Evolutionary conservation across 1,140 invertebrate genomes (phyloP).

Genomic region (Melitaea cinxia): DNA sequence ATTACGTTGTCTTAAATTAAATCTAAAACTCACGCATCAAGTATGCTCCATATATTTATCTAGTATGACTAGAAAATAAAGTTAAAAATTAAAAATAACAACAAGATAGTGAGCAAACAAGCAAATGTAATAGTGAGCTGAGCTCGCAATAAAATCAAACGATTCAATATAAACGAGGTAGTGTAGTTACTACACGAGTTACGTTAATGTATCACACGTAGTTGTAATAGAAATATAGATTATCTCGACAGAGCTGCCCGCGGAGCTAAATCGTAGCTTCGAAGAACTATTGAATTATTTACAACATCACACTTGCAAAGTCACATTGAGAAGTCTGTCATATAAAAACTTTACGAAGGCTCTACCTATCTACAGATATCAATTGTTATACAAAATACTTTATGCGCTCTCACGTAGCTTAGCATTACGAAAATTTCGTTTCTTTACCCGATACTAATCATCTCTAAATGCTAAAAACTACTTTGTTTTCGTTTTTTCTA

Average conservation of each 20-base stretch:
- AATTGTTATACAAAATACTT: constrained; percentile 78
- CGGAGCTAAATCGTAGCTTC: constrained; percentile 26
- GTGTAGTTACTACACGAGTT: constrained; percentile 76
- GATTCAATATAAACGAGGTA: constrained; percentile 69
- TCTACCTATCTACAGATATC: constrained; percentile 64
- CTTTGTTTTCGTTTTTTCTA: constrained; percentile 46
- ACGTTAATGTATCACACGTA: constrained; percentile 65
- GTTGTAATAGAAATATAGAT: constrained; percentile 58
- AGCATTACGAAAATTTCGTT: constrained; percentile 56
- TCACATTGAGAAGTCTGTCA: constrained; percentile 74
- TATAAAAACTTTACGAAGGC: constrained; percentile 75
- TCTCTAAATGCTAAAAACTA: constrained; percentile 62
- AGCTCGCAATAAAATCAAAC: constrained; percentile 62
- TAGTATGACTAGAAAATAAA: constrained; percentile 67
- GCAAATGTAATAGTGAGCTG: constrained; percentile 69
- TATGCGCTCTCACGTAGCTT: constrained; percentile 64
- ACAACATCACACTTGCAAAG: constrained; percentile 77
- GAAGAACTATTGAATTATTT: constrained; percentile 56
- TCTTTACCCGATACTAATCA: constrained; percentile 46
- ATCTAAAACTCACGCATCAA: constrained; percentile 45
- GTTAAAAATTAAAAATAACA: constrained; percentile 54
- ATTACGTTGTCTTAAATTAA: constrained; percentile 49
- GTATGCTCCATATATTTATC: constrained; percentile 52
- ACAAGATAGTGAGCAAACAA: constrained; percentile 70
- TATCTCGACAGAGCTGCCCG: constrained; percentile 36